Evolutionary conservation across 2,797 vertebrate genomes (phyloP), one percentile per base, ranked within the genome.

Genomic region (Thunnus albacares): DNA sequence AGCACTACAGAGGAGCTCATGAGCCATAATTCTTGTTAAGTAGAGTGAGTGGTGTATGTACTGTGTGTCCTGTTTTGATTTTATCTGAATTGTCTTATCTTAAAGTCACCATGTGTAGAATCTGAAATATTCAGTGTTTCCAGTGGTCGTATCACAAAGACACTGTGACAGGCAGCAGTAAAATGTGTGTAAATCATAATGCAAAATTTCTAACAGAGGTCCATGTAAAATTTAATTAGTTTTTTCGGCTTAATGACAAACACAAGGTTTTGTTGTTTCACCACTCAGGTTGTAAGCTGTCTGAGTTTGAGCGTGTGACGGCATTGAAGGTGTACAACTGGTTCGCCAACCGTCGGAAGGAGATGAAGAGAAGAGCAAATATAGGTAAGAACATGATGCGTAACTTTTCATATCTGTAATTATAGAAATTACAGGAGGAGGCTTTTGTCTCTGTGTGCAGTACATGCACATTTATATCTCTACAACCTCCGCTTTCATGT

Each of bases 311-410:
- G 81, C 94, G 96, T 0, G 96, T 97, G 79, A 97, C 96, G 0
- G 96, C 96, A 0, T 77, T 97, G 72, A 97, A 97, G 90, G 96
- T 97, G 62, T 97, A 97, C 88, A 97, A 97, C 93, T 97, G 96
- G 96, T 97, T 97, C 33, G 96, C 96, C 62, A 97, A 97, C 86
- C 95, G 96, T 45, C 93, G 96, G 57, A 97, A 97, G 93, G 96
- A 97, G 90, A 97, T 97, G 96, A 97, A 97, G 92, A 95, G 96
- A 66, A 93, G 96, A 89, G 96, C 96, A 3, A 97, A 97, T 72
- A 97, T 97, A 52, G 96, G 96, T 97, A 84, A 93, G 90, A 26
- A 61, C 14, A 52, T 28, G 6, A 71, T 7, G 6, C 10, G 13
- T n/a, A 3, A 18, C 15, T 20, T n/a, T 24, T 24, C 41, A 47